Conservation (phyloP, 1,140 invertebrate genomes). For the Adelges cooleyi region DNA sequence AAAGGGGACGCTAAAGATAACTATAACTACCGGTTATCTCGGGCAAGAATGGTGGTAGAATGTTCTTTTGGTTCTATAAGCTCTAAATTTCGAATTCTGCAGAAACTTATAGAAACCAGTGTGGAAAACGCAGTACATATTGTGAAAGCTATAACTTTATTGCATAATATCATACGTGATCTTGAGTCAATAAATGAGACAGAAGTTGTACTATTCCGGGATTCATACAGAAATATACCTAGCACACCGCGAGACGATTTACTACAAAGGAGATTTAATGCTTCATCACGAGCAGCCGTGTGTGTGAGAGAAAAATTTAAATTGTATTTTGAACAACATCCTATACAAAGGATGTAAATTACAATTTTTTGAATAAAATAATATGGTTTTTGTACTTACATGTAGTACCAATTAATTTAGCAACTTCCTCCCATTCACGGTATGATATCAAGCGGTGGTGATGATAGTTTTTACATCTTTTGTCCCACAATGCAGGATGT, state of each 20-base stretch:
- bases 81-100: conserved; percentile 35
- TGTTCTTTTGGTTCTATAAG: conserved; percentile 39
- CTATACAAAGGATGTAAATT: neutral
- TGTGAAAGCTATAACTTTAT: no score
- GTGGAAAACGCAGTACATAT: conserved; percentile 32
- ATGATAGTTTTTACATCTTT: neutral
- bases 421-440: neutral
- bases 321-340: neutral
- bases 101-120: conserved; percentile 33
- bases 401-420: neutral
- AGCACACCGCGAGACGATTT: neutral
- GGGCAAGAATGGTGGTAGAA: conserved; percentile 37
- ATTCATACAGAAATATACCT: no score
- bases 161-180: no score
- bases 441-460: neutral
- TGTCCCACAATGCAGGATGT: neutral
- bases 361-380: neutral
- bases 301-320: neutral
- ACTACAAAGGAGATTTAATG: neutral
- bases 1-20: conserved; percentile 32
- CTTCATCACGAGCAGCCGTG: neutral
- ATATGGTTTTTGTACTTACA: neutral
- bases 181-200: no score
- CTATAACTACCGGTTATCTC: conserved; percentile 37
- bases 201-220: no score